Base-by-base conservation (phyloP, 2,797 vertebrate species). In the Trichosurus vulpecula region DNA sequence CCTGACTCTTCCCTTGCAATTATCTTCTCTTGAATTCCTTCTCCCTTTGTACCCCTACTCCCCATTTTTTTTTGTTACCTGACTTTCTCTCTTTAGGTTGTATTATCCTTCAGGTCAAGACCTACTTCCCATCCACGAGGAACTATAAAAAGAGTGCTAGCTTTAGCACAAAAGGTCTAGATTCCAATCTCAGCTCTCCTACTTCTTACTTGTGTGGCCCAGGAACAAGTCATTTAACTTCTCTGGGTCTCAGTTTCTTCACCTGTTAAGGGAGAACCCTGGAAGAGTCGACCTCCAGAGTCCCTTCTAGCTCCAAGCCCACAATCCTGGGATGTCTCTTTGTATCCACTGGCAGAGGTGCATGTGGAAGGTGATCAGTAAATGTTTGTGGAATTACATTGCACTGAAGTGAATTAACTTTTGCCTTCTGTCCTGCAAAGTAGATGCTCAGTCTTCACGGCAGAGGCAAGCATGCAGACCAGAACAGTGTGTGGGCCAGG, bases 401-500 rank as follows among this genome's bases (percentile, higher is more conserved):
- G 74, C 12, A 27, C 10, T 87, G 74, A 87, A 87, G 41, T 47
- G 74, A 27, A 51, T 87, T 47, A 51, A 87, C 8, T 47, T 81
- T 81, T 87, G 74, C 6, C 41, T 87, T 51, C 74, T 10, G 0
- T 87, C 10, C 9, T 51, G 89, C 94, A 95, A 93, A n/a, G 11
- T 56, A 6, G 61, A 90, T 92, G n/a, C 51, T 91, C 54, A 56
- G 91, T 56, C 31, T 95, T 55, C 74, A 95, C 41, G 61, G 47
- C 90, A 92, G 25, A 93, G 57, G 41, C 41, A 91, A 93, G 53
- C 31, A 94, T 27, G 30, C 0, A 61, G 35, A 96, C 81, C 0
- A 94, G 93, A 41, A 81, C n/a, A 81, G n/a, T 9, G 2, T 92
- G 56, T 52, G 55, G 30, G 94, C 93, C 91, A 90, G 94, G 93